A percentile compares a stretch with the other conserved stretches of the same genome.
phyloP scores from a whole-genome alignment of 2,113 vertebrate genomes.

The Hippocampus guttulatus region DNA sequence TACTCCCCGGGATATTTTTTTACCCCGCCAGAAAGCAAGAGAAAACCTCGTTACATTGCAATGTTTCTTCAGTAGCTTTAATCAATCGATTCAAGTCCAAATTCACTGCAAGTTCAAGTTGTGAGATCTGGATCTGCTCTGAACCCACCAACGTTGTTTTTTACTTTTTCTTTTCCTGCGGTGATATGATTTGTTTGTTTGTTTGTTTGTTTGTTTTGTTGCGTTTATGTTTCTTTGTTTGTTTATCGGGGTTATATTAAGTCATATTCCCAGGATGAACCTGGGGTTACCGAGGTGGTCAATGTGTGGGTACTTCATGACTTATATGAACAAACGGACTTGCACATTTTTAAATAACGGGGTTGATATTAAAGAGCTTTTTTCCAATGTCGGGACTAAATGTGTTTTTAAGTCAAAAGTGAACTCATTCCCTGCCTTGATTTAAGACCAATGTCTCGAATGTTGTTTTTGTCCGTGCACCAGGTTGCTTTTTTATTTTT shows the following conservation, averaged over 20 bases:
- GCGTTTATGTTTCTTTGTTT: not conserved
- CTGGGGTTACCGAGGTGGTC: constrained; percentile 87
- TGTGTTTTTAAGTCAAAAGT: constrained; percentile 43
- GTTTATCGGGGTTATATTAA: constrained; percentile 57
- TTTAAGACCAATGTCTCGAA: constrained; percentile 3
- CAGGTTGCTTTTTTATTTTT: constrained; percentile 32
- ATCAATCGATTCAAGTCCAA: constrained; percentile 76
- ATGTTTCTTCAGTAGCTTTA: constrained; percentile 87
- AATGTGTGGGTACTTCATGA: constrained; percentile 94
- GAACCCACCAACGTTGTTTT: constrained; percentile 43
- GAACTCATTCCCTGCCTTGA: constrained; percentile 10
- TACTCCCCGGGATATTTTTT: constrained; percentile 68
- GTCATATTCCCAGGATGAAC: constrained; percentile 87
- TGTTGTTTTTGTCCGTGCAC: constrained; percentile 51
- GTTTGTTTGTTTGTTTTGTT: constrained; percentile 21
- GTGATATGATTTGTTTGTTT: not conserved
- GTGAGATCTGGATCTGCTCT: constrained; percentile 80
- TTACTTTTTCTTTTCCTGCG: not conserved
- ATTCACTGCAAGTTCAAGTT: constrained; percentile 74
- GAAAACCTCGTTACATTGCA: constrained; percentile 66
- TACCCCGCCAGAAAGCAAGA: constrained; percentile 73
- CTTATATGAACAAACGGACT: constrained; percentile 88
- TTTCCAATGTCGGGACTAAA: constrained; percentile 65
- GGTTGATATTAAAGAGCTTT: constrained; percentile 92
- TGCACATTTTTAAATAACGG: constrained; percentile 92